Percentiles rank a stretch among this genome's conserved stretches.
These are phyloP conservation scores for Macheiramphus alcinus DNA, from an alignment of 2,113 vertebrate genomes.

Conservation along the genomic window DNA sequence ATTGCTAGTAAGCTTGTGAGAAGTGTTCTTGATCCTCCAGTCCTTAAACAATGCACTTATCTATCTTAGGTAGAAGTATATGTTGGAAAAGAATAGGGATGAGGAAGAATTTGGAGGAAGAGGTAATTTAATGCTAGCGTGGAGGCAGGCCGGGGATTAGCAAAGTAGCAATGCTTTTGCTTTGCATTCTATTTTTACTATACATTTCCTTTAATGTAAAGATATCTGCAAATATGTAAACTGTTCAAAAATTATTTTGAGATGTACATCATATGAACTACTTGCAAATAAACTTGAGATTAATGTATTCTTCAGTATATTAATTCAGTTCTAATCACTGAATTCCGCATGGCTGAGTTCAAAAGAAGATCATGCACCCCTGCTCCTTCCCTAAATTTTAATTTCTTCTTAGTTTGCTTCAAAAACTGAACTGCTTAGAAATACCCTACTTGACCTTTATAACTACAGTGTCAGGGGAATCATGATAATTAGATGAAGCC, in stretches of 20 bases:
- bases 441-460: slow-evolving; percentile 33
- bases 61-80: background rate
- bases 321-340: slow-evolving; percentile 57
- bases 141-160: background rate
- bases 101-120: background rate
- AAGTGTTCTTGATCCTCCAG: background rate
- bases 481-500: background rate
- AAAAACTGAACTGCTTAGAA: background rate
- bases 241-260: background rate
- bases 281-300: slow-evolving; percentile 14
- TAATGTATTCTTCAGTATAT: slow-evolving; percentile 49
- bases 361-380: slow-evolving; percentile 23
- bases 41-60: background rate
- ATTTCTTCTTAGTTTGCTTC: slow-evolving; percentile 2
- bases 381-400: slow-evolving; percentile 16
- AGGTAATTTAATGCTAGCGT: background rate
- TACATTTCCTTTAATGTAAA: background rate
- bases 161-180: background rate
- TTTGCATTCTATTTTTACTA: background rate
- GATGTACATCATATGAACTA: background rate
- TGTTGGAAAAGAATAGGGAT: background rate
- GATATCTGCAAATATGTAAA: background rate
- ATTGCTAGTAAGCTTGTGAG: background rate
- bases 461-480: background rate
- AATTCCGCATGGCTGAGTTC: slow-evolving; percentile 59